phyloP scores from a whole-genome alignment of 2,797 vertebrate species.

The Gallirallus australis region DNA sequence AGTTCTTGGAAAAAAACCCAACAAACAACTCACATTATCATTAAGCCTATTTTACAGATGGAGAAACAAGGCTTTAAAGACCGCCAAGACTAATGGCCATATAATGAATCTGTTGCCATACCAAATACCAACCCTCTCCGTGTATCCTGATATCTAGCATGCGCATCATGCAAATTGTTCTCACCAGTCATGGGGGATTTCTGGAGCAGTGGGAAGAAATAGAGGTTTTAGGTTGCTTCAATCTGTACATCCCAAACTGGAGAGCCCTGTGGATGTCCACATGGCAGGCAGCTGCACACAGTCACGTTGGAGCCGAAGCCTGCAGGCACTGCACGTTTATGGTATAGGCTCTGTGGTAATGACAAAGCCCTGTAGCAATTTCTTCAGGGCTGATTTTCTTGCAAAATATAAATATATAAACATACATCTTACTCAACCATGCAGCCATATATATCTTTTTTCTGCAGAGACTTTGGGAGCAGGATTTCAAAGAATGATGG shows the following conservation, averaged over 20 bases:
- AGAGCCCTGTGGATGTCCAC: not conserved
- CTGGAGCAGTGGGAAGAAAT: not conserved
- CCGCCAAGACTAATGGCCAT: not conserved
- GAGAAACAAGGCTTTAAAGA: not conserved
- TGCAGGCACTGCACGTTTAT: accelerated
- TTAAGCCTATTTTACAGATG: not conserved
- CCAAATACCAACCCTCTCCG: not conserved
- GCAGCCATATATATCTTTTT: not conserved
- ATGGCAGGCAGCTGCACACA: not conserved
- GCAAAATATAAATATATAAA: not conserved
- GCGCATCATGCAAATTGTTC: accelerated
- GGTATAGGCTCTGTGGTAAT: not conserved
- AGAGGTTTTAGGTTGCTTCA: not conserved
- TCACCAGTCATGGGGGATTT: not conserved
- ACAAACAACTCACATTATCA: not conserved
- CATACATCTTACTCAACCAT: not conserved
- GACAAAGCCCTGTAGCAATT: not conserved
- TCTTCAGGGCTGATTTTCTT: not conserved
- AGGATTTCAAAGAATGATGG: not conserved
- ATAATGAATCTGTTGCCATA: not conserved
- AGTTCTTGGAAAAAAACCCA: not conserved
- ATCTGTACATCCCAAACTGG: not conserved
- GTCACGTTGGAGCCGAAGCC: not conserved
- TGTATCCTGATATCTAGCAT: not conserved
- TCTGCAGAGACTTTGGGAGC: not conserved